Evolutionary conservation across 1,140 invertebrate genomes (phyloP).

Genomic region (Oncopeltus fasciatus): DNA sequence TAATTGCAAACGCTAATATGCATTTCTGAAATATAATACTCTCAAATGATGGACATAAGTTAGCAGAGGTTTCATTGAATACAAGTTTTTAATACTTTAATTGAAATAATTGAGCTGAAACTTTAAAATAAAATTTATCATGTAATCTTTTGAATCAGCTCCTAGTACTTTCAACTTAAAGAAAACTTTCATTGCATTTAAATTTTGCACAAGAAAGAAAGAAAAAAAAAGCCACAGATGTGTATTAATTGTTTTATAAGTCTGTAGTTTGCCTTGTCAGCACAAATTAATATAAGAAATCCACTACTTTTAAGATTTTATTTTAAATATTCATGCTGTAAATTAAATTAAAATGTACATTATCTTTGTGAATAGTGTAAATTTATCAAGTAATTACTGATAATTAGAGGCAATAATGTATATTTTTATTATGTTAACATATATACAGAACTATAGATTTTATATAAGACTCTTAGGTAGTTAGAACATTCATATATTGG

Average conservation of each 20-base stretch:
- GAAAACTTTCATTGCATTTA: neutral
- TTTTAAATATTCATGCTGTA: neutral
- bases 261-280: conserved; percentile 2
- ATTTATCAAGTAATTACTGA: neutral
- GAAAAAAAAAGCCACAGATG: no score
- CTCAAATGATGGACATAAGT: no score
- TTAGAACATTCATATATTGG: no score
- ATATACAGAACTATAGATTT: conserved; percentile 3
- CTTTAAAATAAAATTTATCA: no score
- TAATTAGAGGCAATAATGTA: conserved; percentile 8
- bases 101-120: no score
- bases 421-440: conserved; percentile 7
- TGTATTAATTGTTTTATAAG: no score
- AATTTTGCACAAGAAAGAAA: neutral
- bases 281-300: conserved; percentile 6
- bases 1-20: no score
- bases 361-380: conserved; percentile 4
- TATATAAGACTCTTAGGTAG: conserved; percentile 7
- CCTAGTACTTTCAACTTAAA: no score
- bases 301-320: neutral
- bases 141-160: no score
- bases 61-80: no score
- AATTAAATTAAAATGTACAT: conserved; percentile 1
- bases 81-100: no score
- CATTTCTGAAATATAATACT: no score